phyloP scores from a whole-genome alignment of 2,113 vertebrate genomes.

The Plecotus auritus region DNA sequence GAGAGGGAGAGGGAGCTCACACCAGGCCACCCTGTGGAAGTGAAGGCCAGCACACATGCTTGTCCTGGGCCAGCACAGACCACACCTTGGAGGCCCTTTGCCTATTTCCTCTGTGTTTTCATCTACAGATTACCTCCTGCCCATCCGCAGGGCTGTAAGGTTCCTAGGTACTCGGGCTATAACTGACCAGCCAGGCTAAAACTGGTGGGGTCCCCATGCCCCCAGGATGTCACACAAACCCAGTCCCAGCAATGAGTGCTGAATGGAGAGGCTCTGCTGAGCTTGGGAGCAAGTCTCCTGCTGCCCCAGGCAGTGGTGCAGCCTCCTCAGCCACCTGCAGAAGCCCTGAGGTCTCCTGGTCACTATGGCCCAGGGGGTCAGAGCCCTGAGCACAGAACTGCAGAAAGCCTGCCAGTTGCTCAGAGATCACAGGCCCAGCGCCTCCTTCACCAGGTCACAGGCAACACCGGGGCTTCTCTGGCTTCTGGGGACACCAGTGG shows the following conservation, averaged over 20 bases:
- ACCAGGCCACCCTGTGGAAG: background rate
- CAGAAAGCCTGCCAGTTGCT: background rate
- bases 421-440: background rate
- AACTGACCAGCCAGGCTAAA: background rate
- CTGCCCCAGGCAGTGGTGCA: too few relatives aligned
- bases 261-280: background rate
- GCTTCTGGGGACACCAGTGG: accelerated
- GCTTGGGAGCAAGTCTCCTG: accelerated
- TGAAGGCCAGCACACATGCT: background rate
- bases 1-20: background rate
- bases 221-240: background rate
- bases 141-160: too few relatives aligned
- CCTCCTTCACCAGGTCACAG: background rate
- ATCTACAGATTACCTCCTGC: background rate
- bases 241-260: background rate
- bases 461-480: background rate
- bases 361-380: accelerated
- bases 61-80: background rate
- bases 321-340: background rate
- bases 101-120: background rate
- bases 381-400: background rate
- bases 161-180: background rate
- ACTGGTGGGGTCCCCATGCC: background rate
- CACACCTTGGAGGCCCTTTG: too few relatives aligned
- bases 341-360: too few relatives aligned